phyloP scores from a whole-genome alignment of 2,888 invertebrate species.

The Sesamia inferens region DNA sequence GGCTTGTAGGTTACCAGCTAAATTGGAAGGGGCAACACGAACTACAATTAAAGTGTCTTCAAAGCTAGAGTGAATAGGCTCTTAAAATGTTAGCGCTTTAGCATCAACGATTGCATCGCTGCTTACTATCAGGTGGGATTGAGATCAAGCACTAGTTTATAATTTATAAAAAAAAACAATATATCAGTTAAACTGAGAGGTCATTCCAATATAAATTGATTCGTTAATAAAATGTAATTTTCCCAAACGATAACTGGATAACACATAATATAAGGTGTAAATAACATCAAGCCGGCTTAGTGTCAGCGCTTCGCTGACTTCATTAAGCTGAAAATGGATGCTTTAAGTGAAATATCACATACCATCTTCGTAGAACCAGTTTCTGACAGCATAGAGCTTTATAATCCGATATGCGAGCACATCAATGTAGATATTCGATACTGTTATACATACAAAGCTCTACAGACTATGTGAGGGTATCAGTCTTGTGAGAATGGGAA shows the following conservation, averaged over 20 bases:
- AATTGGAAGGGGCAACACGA: neutral
- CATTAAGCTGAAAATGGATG: constrained; percentile 16
- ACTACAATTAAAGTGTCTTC: neutral
- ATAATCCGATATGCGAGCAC: constrained; percentile 31
- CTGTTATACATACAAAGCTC: constrained; percentile 14
- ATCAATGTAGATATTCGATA: constrained; percentile 31
- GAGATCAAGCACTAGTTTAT: too few relatives aligned
- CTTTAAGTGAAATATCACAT: constrained; percentile 5
- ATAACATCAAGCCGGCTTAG: neutral
- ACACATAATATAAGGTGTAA: neutral
- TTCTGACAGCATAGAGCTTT: constrained; percentile 1
- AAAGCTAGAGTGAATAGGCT: too few relatives aligned
- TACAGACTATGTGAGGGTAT: constrained; percentile 3
- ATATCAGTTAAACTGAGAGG: neutral
- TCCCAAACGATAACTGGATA: neutral
- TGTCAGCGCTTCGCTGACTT: neutral
- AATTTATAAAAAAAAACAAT: too few relatives aligned
- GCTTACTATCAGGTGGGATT: too few relatives aligned
- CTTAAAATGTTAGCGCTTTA: too few relatives aligned
- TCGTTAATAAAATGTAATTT: neutral
- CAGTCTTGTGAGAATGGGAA: constrained; percentile 4
- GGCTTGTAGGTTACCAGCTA: neutral
- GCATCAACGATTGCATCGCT: too few relatives aligned
- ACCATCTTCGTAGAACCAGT: neutral
- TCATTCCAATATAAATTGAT: too few relatives aligned